Percentiles rank a stretch among this genome's conserved stretches.
Conservation (phyloP, 2,113 vertebrate genomes). For the Menura novaehollandiae region DNA sequence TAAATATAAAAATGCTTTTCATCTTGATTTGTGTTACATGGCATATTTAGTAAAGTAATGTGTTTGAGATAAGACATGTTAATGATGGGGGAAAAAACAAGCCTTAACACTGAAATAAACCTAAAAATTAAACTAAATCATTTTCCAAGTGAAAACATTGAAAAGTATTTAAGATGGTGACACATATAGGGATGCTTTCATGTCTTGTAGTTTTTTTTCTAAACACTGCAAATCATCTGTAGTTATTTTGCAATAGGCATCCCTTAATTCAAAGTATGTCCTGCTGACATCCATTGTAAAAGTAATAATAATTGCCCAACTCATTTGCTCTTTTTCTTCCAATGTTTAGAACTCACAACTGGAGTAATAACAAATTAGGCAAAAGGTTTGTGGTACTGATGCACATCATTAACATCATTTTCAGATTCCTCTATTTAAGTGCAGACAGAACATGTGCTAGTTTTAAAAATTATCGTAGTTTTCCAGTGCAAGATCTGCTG, state of each 20-base stretch:
- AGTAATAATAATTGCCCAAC: not conserved
- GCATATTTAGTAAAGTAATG: not conserved
- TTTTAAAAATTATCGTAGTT: not conserved
- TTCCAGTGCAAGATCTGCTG: not conserved
- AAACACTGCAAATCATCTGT: not conserved
- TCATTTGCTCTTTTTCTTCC: not conserved
- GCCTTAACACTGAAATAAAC: not conserved
- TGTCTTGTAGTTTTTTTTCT: not conserved
- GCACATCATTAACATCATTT: not conserved
- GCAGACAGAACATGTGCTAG: not conserved
- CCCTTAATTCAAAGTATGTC: not conserved
- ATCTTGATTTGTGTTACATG: not conserved
- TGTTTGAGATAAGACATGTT: not conserved
- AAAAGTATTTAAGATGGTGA: not conserved
- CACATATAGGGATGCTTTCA: not conserved
- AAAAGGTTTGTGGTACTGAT: not conserved
- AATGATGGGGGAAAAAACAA: not conserved
- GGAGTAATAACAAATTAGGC: not conserved
- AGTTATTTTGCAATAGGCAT: not conserved
- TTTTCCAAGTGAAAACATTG: not conserved
- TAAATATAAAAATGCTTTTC: not conserved
- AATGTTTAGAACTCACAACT: rapidly evolving
- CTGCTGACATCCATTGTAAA: not conserved
- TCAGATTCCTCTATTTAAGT: not conserved
- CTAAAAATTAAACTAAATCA: not conserved